A percentile compares a stretch with the other conserved stretches of the same genome.
Evolutionary conservation across 2,797 vertebrate species (phyloP).

Genomic region (Tauraco hartlaubi): DNA sequence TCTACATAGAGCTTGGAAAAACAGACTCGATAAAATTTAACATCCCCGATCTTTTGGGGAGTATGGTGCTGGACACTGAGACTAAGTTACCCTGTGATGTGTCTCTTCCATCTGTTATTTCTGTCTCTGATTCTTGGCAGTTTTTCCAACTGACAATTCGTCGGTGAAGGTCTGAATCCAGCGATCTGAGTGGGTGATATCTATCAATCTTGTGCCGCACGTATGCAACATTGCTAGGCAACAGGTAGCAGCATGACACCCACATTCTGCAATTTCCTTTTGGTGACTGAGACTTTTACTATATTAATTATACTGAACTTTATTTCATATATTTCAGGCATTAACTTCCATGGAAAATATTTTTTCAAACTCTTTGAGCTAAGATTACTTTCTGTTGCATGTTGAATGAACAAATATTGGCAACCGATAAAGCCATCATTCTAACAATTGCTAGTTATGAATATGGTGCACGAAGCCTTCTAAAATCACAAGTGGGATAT

Average conservation of each 20-base stretch:
- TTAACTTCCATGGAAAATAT: conserved; percentile 29
- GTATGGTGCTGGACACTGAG: not conserved
- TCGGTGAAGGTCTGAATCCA: conserved; percentile 68
- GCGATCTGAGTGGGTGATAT: conserved; percentile 77
- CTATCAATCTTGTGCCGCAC: conserved; percentile 74
- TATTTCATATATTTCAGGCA: conserved; percentile 55
- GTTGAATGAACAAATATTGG: conserved; percentile 37
- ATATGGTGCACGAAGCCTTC: not conserved
- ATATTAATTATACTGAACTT: conserved; percentile 75
- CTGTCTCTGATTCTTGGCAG: conserved; percentile 17
- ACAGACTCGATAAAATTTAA: not conserved
- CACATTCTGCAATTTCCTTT: conserved; percentile 74
- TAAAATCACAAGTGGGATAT: conserved; percentile 38
- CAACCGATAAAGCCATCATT: conserved; percentile 25
- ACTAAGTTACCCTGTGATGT: not conserved
- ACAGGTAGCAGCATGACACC: conserved; percentile 68
- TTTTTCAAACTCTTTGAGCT: conserved; percentile 38
- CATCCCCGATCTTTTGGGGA: not conserved
- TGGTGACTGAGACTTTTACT: conserved; percentile 74
- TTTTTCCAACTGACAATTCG: conserved; percentile 17
- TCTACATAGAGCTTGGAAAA: not conserved
- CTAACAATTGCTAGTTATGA: conserved; percentile 18
- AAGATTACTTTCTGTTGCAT: conserved; percentile 39
- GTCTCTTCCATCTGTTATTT: conserved; percentile 35
- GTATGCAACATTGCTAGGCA: conserved; percentile 77